Evolutionary conservation across 1,140 invertebrate genomes (phyloP), one percentile per base, ranked within the genome.

Genomic region (Drosophila orena): DNA sequence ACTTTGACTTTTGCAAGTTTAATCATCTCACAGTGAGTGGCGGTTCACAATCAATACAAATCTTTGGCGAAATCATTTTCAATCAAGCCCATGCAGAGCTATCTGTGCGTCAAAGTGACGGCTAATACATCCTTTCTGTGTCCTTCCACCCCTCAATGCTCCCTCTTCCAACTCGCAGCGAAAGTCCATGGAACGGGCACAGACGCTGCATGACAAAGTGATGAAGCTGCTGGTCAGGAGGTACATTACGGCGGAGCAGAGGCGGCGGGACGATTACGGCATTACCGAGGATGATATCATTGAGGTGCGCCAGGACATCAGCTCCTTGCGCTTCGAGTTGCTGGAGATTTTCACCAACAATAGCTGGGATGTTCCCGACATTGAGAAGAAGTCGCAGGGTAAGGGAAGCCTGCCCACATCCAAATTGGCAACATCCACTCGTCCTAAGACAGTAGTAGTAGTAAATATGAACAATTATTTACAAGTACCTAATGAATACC

Each of bases 261-360:
- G 95, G 27, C 96, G 96, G 69, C 93, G 96, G 43, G 96, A 98
- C 84, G 96, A 97, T 34, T 96, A 95, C 60, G 96, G 96, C 6
- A 97, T 99, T 5, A 98, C 97, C 0, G 98, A 99, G 88, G 98
- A 99, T 92, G 98, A 99, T 91, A 96, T 99, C 40, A 98, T 98
- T 94, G 98, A 99, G 93, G 97, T 99, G 69, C 95, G 98, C 84
- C 98, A 98, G 72, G 97, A 98, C 88, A 98, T 99, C 70, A 97
- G 96, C 10, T 96, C 96, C 1, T 93, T 98, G 24, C 94, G 96
- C 42, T 97, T 96, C 91, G 97, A 99, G 86, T 93, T 98, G 10
- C 95, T 98, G 54, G 97, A 98, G 85, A 98, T 98, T 74, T 94
- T 98, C 3, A 93, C 94, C 50, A 95, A 95, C 47, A 97, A 97